A percentile compares a stretch with the other conserved stretches of the same genome.
Conservation (phyloP, 2,113 vertebrate genomes). For the Rhinogobius similis region DNA sequence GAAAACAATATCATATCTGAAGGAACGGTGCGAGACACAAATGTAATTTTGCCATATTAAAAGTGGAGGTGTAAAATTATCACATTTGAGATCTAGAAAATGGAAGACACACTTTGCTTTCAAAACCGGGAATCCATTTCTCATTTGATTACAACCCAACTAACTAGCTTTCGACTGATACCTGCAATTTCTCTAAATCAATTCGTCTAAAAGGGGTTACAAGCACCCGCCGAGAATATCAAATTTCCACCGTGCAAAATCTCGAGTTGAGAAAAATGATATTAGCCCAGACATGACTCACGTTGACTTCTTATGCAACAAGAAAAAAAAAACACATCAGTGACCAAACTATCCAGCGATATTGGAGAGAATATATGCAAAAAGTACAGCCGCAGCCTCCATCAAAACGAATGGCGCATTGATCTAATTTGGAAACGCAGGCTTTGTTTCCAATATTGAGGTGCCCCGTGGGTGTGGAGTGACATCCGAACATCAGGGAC, state of each 20-base stretch:
- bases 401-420: constrained; percentile 45
- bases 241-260: constrained; percentile 8
- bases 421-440: constrained; percentile 46
- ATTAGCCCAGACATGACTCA: background rate
- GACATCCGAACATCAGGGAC: constrained; percentile 22
- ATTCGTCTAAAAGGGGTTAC: constrained; percentile 13
- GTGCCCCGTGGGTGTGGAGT: constrained; percentile 34
- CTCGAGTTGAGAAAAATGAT: background rate
- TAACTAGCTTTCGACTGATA: background rate
- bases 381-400: constrained; percentile 1
- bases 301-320: constrained; percentile 23
- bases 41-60: background rate
- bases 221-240: constrained; percentile 20
- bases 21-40: background rate
- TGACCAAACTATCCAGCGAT: constrained; percentile 14
- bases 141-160: background rate
- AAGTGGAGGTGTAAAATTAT: background rate
- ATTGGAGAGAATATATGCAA: constrained; percentile 23
- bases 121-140: background rate
- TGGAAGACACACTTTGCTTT: background rate
- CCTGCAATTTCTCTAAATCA: constrained; percentile 9
- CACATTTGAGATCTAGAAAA: background rate
- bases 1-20: too few species aligned
- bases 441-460: constrained; percentile 37
- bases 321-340: constrained; percentile 28